These are phyloP conservation scores for Polypterus bichir DNA, from an alignment of 2,113 vertebrate genomes.

Conservation along the genomic window DNA sequence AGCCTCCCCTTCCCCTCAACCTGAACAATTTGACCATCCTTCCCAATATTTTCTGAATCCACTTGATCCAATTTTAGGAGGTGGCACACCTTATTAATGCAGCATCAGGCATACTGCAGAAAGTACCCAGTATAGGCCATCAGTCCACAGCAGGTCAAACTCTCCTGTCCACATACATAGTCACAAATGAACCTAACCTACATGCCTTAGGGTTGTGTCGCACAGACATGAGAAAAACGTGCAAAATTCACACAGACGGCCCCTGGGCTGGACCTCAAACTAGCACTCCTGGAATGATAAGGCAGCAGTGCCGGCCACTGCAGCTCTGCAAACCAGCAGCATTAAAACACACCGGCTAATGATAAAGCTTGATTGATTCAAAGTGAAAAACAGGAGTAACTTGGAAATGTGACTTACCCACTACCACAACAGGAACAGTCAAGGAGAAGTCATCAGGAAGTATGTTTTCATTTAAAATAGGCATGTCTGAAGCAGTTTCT, in stretches of 20 bases:
- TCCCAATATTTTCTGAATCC: no score
- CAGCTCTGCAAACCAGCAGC: no score
- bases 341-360: not conserved
- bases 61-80: no score
- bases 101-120: no score
- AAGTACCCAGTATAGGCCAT: no score
- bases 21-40: no score
- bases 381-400: not conserved
- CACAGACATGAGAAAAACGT: not conserved
- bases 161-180: no score
- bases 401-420: not conserved
- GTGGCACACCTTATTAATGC: no score
- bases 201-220: not conserved
- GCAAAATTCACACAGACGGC: not conserved
- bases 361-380: not conserved
- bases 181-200: no score
- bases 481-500: not conserved
- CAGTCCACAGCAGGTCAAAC: no score
- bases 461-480: not conserved
- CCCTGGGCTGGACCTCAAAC: not conserved
- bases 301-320: no score
- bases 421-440: not conserved
- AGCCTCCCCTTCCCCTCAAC: no score
- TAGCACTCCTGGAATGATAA: not conserved
- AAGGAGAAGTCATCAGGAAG: not conserved